Evolutionary conservation across 2,888 invertebrate genomes (phyloP).

Genomic region (Himalopsyche tibetana): DNA sequence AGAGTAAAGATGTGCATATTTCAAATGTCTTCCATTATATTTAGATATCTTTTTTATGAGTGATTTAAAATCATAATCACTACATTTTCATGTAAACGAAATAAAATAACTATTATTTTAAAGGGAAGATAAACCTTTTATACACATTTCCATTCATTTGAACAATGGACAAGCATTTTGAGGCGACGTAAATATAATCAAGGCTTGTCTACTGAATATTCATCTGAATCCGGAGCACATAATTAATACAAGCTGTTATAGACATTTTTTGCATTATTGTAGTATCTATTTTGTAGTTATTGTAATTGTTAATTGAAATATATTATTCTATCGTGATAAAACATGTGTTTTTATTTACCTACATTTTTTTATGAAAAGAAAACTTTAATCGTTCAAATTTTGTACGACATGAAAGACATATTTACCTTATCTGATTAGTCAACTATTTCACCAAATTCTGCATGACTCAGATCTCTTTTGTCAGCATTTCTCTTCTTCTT

Average conservation of each 20-base stretch:
- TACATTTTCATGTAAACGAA: not conserved
- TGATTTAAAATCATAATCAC: not conserved
- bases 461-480: too few species aligned
- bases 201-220: constrained; percentile 8
- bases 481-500: too few species aligned
- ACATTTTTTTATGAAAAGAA: not conserved
- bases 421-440: too few species aligned
- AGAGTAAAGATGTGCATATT: not conserved
- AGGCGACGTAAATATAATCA: not conserved
- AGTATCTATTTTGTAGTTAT: constrained; percentile 47
- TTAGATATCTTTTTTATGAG: not conserved
- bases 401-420: too few species aligned
- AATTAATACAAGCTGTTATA: constrained; percentile 30
- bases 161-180: constrained; percentile 8
- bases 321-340: constrained; percentile 47
- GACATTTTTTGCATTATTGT: constrained; percentile 44
- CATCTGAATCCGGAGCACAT: constrained; percentile 11
- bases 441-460: too few species aligned
- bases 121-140: constrained; percentile 13
- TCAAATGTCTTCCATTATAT: constrained; percentile 13
- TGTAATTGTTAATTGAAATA: constrained; percentile 44
- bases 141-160: not conserved
- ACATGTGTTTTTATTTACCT: constrained; percentile 11
- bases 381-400: too few species aligned
- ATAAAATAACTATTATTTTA: not conserved